phyloP scores from a whole-genome alignment of 2,797 vertebrate species.

The Gadopsis marmoratus region DNA sequence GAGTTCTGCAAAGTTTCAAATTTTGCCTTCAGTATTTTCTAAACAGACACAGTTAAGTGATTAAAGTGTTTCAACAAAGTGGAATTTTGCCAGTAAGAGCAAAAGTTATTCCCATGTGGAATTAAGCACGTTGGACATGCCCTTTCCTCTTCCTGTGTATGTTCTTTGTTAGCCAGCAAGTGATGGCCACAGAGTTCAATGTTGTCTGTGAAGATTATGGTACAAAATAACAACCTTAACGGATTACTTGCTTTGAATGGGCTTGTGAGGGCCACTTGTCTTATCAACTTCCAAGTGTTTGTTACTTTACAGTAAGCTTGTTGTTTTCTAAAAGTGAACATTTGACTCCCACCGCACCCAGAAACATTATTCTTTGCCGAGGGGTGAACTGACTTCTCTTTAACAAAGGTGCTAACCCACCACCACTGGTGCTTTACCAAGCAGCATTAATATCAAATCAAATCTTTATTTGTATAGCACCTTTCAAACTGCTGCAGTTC shows the following conservation, averaged over 20 bases:
- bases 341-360: not conserved
- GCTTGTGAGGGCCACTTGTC: not conserved
- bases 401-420: not conserved
- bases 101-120: slow-evolving; percentile 43
- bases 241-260: not conserved
- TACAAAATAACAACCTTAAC: slow-evolving; percentile 8
- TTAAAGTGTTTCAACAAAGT: slow-evolving; percentile 52
- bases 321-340: not conserved
- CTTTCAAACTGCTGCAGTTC: no score
- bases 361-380: not conserved
- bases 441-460: not conserved
- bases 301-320: not conserved
- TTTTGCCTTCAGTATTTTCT: slow-evolving; percentile 16
- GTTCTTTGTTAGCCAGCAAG: slow-evolving; percentile 42
- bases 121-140: slow-evolving; percentile 41
- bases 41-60: slow-evolving; percentile 39
- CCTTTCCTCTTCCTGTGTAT: slow-evolving; percentile 52
- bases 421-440: not conserved
- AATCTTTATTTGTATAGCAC: no score
- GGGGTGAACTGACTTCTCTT: not conserved
- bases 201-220: slow-evolving; percentile 37
- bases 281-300: slow-evolving; percentile 1
- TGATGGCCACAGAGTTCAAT: slow-evolving; percentile 27
- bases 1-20: slow-evolving; percentile 45
- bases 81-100: slow-evolving; percentile 35